Percentiles rank a stretch among this genome's conserved stretches.
Evolutionary conservation across 1,140 invertebrate species (phyloP).

Genomic region (Oryctes rhinoceros): DNA sequence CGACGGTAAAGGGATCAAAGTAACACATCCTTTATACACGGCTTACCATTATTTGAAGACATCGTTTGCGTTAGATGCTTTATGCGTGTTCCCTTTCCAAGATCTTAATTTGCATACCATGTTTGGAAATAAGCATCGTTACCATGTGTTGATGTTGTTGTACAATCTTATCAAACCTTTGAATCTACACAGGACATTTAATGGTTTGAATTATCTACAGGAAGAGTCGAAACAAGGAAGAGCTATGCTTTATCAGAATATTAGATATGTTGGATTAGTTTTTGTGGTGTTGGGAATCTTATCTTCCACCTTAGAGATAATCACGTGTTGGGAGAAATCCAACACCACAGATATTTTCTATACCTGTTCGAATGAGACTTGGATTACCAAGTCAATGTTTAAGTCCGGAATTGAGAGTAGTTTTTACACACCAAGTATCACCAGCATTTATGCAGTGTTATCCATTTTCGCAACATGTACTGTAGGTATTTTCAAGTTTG

Average conservation of each 20-base stretch:
- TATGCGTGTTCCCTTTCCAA: not conserved
- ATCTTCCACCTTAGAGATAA: not conserved
- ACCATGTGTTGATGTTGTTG: slow-evolving; percentile 2
- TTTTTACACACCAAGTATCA: not conserved
- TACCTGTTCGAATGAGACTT: not conserved
- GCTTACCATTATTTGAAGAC: slow-evolving; percentile 58
- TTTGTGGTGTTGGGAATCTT: not conserved
- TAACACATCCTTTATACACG: slow-evolving; percentile 61
- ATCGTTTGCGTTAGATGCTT: not conserved
- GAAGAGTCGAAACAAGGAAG: slow-evolving; percentile 9
- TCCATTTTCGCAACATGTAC: slow-evolving; percentile 1
- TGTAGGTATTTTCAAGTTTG: not conserved
- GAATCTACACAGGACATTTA: not conserved
- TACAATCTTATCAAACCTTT: not conserved
- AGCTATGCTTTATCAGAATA: slow-evolving; percentile 16
- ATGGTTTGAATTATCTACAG: slow-evolving; percentile 37
- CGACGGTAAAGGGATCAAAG: slow-evolving; percentile 59
- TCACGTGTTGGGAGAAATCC: slow-evolving; percentile 8
- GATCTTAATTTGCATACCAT: not conserved
- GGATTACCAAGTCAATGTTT: not conserved
- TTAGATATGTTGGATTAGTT: not conserved
- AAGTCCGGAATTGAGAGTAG: not conserved
- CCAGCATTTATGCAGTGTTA: not conserved
- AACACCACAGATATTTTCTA: not conserved
- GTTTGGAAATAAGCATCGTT: not conserved